Evolutionary conservation across 2,797 vertebrate genomes (phyloP).

Genomic region (Coreius guichenoti): DNA sequence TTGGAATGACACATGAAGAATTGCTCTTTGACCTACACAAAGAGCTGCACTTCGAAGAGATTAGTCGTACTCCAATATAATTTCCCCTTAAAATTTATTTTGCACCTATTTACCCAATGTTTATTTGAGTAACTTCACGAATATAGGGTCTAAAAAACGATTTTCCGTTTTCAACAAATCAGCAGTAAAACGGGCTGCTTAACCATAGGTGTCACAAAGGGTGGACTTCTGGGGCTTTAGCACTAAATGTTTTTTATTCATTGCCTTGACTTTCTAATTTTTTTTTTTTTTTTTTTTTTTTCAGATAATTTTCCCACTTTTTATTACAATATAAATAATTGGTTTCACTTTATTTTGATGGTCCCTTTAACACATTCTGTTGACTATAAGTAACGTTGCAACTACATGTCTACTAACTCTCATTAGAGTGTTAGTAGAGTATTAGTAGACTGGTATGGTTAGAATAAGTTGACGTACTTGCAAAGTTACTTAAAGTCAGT

Average conservation of each 20-base stretch:
- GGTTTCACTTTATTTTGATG: too few relatives aligned
- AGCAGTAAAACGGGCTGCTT: not conserved
- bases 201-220: not conserved
- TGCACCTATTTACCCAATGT: not conserved
- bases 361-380: too few relatives aligned
- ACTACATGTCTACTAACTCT: too few relatives aligned
- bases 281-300: not conserved
- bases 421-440: too few relatives aligned
- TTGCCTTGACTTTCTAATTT: not conserved
- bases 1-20: constrained; percentile 62
- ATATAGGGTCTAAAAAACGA: not conserved
- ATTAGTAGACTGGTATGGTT: too few relatives aligned
- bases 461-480: too few relatives aligned
- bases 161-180: not conserved
- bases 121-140: not conserved
- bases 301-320: not conserved
- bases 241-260: not conserved
- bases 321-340: not conserved
- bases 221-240: not conserved
- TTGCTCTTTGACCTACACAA: constrained; percentile 50
- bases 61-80: not conserved
- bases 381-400: too few relatives aligned
- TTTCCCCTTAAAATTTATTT: not conserved
- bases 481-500: too few relatives aligned
- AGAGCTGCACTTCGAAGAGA: constrained; percentile 42